Conservation (phyloP, 1,140 invertebrate species). For the Aphelenchoides fujianensis region DNA sequence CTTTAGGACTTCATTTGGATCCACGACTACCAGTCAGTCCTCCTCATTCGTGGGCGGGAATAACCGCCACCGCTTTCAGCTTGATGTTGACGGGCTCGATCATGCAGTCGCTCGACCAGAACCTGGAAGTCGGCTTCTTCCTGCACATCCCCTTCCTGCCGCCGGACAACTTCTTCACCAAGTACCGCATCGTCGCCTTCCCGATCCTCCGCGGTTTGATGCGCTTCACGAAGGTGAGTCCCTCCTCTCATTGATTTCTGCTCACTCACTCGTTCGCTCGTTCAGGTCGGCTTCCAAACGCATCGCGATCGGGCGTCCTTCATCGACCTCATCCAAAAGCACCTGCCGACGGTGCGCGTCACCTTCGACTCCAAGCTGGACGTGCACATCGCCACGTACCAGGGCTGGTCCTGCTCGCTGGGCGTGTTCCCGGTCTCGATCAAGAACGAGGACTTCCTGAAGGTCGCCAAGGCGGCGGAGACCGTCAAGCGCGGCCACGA, state of each 20-base stretch:
- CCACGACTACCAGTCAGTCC: conserved; percentile 53
- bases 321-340: conserved; percentile 49
- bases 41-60: background rate
- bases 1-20: conserved; percentile 62
- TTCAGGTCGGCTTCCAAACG: conserved; percentile 60
- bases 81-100: conserved; percentile 61
- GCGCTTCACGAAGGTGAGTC: conserved; percentile 61
- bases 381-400: conserved; percentile 57
- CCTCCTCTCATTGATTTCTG: conserved; percentile 28
- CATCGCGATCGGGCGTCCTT: conserved; percentile 58
- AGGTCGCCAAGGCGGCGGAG: conserved; percentile 46
- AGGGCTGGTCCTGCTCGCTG: conserved; percentile 60
- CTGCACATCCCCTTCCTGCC: conserved; percentile 62
- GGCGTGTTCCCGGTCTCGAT: conserved; percentile 61
- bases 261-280: conserved; percentile 31
- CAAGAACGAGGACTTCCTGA: conserved; percentile 61
- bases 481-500: conserved; percentile 49
- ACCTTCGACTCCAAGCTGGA: conserved; percentile 52
- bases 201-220: conserved; percentile 56
- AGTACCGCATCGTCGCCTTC: conserved; percentile 51
- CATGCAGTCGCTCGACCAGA: conserved; percentile 59
- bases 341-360: conserved; percentile 52
- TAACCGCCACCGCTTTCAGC: background rate
- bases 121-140: conserved; percentile 62
- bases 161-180: conserved; percentile 59